phyloP scores from a whole-genome alignment of 2,113 vertebrate species.

The Nannospalax galili region DNA sequence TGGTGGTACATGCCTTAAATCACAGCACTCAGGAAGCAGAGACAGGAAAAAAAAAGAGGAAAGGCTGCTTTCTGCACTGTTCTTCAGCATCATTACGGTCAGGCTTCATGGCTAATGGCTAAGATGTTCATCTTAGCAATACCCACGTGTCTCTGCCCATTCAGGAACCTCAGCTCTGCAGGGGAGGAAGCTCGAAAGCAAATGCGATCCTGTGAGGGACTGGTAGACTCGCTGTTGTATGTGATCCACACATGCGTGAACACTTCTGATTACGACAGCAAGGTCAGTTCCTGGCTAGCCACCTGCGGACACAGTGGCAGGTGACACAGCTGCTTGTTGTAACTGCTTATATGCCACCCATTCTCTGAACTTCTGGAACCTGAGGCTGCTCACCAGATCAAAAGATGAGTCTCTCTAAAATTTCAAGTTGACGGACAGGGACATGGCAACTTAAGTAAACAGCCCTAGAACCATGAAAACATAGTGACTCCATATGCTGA shows the following conservation, averaged over 20 bases:
- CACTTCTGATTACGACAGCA: constrained; percentile 98
- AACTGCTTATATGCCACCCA: fast-evolving
- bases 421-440: not conserved
- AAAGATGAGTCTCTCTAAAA: not conserved
- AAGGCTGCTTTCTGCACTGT: not conserved
- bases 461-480: not conserved
- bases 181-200: constrained; percentile 98
- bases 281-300: constrained; percentile 85
- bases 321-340: not conserved
- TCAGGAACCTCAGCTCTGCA: constrained; percentile 96
- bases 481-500: not conserved
- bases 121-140: not conserved
- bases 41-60: too few species aligned
- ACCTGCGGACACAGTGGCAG: fast-evolving
- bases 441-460: not conserved
- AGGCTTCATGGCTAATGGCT: not conserved
- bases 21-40: too few species aligned
- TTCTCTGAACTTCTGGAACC: not conserved
- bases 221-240: constrained; percentile 96
- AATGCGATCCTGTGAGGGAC: constrained; percentile 96
- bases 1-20: too few species aligned
- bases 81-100: not conserved
- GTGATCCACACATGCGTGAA: constrained; percentile 99
- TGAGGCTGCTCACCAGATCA: not conserved
- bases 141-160: not conserved